Evolutionary conservation across 2,113 vertebrate species (phyloP).

Genomic region (Chinchilla lanigera): DNA sequence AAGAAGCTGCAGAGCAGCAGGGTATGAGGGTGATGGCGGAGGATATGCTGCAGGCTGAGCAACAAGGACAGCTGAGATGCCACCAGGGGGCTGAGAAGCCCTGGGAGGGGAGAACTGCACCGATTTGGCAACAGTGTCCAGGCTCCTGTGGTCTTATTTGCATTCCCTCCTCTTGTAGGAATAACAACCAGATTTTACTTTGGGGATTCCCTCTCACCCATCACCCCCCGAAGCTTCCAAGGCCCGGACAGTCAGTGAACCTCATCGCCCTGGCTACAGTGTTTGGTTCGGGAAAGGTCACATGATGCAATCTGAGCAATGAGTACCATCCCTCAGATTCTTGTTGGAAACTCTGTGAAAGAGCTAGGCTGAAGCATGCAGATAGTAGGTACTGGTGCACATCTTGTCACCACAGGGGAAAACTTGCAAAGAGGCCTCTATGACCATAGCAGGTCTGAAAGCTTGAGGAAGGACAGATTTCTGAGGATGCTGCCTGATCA

Average conservation of each 20-base stretch:
- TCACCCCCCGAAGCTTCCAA: not conserved
- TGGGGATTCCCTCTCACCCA: not conserved
- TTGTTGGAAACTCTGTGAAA: not conserved
- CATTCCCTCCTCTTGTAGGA: not conserved
- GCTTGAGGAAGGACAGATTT: not conserved
- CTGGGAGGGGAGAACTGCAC: conserved; percentile 64
- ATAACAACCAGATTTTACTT: not conserved
- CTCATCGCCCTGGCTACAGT: not conserved
- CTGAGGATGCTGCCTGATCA: not conserved
- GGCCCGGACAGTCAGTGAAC: not conserved
- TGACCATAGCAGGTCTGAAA: not conserved
- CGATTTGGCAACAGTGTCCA: not conserved
- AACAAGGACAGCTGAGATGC: conserved; percentile 72
- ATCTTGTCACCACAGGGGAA: not conserved
- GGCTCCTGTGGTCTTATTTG: not conserved
- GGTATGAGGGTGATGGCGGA: conserved; percentile 80
- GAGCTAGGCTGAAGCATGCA: no score
- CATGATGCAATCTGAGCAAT: not conserved
- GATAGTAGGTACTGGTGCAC: not conserved
- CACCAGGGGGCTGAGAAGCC: conserved; percentile 64
- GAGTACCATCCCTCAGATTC: not conserved
- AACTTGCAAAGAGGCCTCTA: not conserved
- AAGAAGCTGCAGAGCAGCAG: conserved; percentile 82
- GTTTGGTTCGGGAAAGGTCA: not conserved
- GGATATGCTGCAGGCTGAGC: conserved; percentile 72